These are phyloP conservation scores for Dioctria linearis DNA, from an alignment of 2,888 invertebrate species.

Conservation along the genomic window DNA sequence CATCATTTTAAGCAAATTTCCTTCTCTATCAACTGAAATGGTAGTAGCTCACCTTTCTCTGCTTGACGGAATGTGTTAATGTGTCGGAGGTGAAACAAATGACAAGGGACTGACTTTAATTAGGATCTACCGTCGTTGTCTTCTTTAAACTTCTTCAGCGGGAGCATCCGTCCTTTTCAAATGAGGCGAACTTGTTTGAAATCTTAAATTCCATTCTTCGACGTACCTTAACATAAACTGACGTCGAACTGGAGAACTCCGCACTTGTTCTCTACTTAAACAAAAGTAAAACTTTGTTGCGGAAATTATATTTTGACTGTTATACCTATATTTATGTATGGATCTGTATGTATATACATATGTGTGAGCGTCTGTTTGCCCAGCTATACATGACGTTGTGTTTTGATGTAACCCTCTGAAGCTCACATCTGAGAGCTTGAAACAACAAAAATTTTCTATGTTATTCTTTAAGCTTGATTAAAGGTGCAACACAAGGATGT, in stretches of 20 bases:
- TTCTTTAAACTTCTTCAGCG: conserved; percentile 5
- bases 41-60: conserved; percentile 5
- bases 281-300: conserved; percentile 30
- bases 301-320: conserved; percentile 37
- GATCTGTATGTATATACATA: no score
- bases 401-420: no score
- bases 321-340: background rate
- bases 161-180: conserved; percentile 25
- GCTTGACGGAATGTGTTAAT: conserved; percentile 28
- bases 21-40: conserved; percentile 5
- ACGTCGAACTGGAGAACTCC: background rate
- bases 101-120: conserved; percentile 50
- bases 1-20: conserved; percentile 33
- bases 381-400: no score
- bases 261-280: conserved; percentile 7
- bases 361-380: no score
- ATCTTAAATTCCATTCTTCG: conserved; percentile 22
- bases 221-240: conserved; percentile 12
- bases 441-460: no score
- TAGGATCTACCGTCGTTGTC: conserved; percentile 24
- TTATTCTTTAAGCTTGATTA: no score
- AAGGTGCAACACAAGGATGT: background rate
- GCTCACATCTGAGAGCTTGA: no score
- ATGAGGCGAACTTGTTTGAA: conserved; percentile 7
- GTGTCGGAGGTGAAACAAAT: conserved; percentile 29